Base-by-base conservation (phyloP, 35 echinoderm and acorn worm genomes). In the Lytechinus pictus region DNA sequence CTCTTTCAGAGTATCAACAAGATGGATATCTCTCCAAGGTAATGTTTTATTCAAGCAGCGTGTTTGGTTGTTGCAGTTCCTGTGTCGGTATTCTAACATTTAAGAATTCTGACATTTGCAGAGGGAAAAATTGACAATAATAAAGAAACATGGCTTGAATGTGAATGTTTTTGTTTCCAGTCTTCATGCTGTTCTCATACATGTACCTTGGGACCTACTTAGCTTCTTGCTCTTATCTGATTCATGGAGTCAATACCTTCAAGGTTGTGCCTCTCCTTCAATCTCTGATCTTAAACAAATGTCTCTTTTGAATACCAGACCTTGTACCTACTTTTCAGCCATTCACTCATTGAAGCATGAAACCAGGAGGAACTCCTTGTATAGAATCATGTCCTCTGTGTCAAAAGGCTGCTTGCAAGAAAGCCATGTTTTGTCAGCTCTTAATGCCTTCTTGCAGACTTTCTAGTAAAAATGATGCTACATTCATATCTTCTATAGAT, bases 201-300 rank as follows among this genome's bases (percentile, higher is more conserved):
- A 79, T 79, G 66, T 79, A 79, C 66, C 66, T 79, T 79, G 66
- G 66, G 66, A 79, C 66, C 66, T 79, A 79, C 66, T 79, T 79
- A 79, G 66, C 66, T 79, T 79, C 19, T n/a, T 5, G 21, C 6
- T 79, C 66, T 79, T 79, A 79, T 79, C 66, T 79, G 66, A 79
- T 79, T 16, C 66, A 6, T 79, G 66, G 16, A 79, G 66, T 79
- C 66, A 79, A 79, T 79, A 24, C 66, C 66, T 79, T 79, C 66
- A 79, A 79, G 66, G 66, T 16, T 79, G 66, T 8, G 21, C 66
- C n/a, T 79, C 66, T 7, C 66, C 6, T 24, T 24, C 19, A 79
- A 79, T 79, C 66, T 79, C n/a, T 79, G 16, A 79, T 79, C 66
- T 79, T 24, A 79, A 79, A 79, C 66, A 79, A 79, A 79, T 79